Evolutionary conservation across 2,113 vertebrate genomes (phyloP), one percentile per base, ranked within the genome.

Genomic region (Hydrochoerus hydrochaeris): DNA sequence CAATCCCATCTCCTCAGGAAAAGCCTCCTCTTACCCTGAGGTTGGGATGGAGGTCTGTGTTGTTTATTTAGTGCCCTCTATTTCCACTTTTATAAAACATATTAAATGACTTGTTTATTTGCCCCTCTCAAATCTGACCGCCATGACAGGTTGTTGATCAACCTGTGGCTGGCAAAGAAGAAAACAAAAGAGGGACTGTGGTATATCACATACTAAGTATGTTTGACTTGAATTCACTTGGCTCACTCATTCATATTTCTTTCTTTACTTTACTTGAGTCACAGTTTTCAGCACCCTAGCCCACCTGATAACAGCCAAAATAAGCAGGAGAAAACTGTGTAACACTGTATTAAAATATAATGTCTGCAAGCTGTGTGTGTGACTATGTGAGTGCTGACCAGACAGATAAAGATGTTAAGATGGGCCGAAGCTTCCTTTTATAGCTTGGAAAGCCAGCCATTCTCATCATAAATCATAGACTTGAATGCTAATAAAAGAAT

Each of bases 111-210:
- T 46, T 35, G 19, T 52, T 58, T 52, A 8, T 71, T 49, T 90
- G 90, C 38, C 32, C 30, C 90, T 95, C 65, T 96, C 46, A 83
- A n/a, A 85, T 96, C 6, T 71, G 49, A 88, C 60, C 32, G 17
- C 65, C 30, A 38, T 49, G 5, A 62, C 2, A 63, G 41, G 19
- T 52, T 86, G 16, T 63, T 60, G 22, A 69, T 46, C 41, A 35
- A 35, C 52, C 30, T 69, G 30, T 22, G 57, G 62, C 38, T 35
- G 67, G 28, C 57, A 85, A 71, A 89, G 12, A 77, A 44, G 54
- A 60, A 83, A 5, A 24, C 24, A 20, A 26, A 10, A 14, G 1
- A 30, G 6, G 3, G 86, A 35, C 32, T 58, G 26, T 41, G 35
- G 60, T 26, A 52, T 28, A 54, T 30, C 17, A 65, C 26, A 38